Evolutionary conservation across 2,113 vertebrate species (phyloP).

Genomic region (Tachycineta bicolor): DNA sequence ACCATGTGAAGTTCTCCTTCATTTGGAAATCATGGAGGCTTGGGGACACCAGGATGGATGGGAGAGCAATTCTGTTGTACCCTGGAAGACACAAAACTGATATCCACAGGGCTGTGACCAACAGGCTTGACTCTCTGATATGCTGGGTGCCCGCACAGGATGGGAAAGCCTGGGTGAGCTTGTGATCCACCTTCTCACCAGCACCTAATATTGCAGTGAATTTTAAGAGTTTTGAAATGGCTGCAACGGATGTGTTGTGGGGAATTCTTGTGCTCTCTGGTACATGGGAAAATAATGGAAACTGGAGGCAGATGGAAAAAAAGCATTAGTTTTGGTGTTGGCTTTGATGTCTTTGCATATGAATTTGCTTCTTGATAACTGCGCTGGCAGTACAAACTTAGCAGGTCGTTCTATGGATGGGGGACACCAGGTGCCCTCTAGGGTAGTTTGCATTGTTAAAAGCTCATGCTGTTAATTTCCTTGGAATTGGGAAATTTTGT

Average conservation of each 20-base stretch:
- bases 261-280: background rate
- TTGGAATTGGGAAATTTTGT: background rate
- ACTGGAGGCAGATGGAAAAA: background rate
- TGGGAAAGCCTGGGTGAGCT: background rate
- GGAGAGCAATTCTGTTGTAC: rapidly evolving
- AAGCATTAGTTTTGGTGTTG: background rate
- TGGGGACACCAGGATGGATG: background rate
- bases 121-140: background rate
- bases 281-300: background rate
- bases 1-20: rapidly evolving
- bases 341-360: background rate
- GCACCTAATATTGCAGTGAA: background rate
- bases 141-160: rapidly evolving
- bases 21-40: background rate
- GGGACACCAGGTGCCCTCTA: background rate
- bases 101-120: background rate
- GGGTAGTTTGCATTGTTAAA: background rate
- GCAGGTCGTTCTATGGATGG: background rate
- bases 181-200: background rate
- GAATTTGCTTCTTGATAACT: background rate
- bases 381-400: background rate
- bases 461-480: background rate
- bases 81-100: background rate
- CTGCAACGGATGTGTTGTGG: background rate
- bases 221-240: background rate